Evolutionary conservation across 2,888 invertebrate genomes (phyloP).

Genomic region (Temnothorax ravouxi): DNA sequence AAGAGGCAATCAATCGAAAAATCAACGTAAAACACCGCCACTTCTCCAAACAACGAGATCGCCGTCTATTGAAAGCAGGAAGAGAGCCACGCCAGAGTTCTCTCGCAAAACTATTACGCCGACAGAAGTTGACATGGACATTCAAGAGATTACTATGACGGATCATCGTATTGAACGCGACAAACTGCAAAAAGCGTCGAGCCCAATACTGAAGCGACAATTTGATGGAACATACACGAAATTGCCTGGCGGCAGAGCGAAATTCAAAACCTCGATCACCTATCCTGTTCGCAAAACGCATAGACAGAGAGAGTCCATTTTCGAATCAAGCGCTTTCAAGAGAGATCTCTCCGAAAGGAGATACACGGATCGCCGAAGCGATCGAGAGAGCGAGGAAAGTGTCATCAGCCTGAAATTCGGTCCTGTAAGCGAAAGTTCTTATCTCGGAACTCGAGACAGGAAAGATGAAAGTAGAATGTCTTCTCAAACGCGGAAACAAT

Average conservation of each 20-base stretch:
- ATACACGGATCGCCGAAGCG: neutral
- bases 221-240: slow-evolving; percentile 56
- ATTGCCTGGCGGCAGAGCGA: slow-evolving; percentile 19
- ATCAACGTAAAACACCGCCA: neutral
- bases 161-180: slow-evolving; percentile 63
- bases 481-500: slow-evolving; percentile 18
- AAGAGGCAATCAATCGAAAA: neutral
- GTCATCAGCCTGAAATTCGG: neutral
- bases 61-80: slow-evolving; percentile 9
- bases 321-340: slow-evolving; percentile 54
- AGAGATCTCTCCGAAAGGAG: neutral
- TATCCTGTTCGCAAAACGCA: slow-evolving; percentile 50
- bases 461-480: neutral
- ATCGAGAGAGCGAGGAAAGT: neutral
- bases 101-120: slow-evolving; percentile 52
- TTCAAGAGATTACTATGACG: slow-evolving; percentile 70
- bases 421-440: slow-evolving; percentile 2
- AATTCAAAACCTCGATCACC: slow-evolving; percentile 26
- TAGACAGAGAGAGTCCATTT: slow-evolving; percentile 52
- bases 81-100: slow-evolving; percentile 25
- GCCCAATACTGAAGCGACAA: slow-evolving; percentile 22
- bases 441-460: neutral
- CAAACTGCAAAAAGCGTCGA: slow-evolving; percentile 32
- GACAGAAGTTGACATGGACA: slow-evolving; percentile 57
- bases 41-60: slow-evolving; percentile 19